Percentiles rank a stretch among this genome's conserved stretches.
Conservation (phyloP, 1,140 invertebrate species). For the Hypothenemus hampei region DNA sequence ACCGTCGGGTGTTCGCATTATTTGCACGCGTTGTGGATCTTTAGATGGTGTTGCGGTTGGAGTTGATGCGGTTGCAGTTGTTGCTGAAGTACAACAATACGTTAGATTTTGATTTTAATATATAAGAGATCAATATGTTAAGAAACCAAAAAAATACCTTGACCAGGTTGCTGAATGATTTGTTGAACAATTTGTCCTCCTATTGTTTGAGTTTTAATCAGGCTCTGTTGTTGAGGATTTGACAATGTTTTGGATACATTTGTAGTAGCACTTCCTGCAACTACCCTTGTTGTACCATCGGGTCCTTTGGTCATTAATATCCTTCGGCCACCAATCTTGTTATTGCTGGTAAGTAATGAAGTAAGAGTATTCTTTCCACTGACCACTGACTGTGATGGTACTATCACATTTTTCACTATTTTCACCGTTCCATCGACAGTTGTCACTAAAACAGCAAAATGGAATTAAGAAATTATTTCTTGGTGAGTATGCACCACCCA, state of each 20-base stretch:
- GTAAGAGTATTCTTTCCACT: slow-evolving; percentile 63
- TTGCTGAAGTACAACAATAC: slow-evolving; percentile 13
- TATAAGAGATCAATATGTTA: background rate
- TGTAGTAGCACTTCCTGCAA: slow-evolving; percentile 53
- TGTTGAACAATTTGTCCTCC: slow-evolving; percentile 29
- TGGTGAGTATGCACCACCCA: background rate
- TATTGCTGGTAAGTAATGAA: slow-evolving; percentile 59
- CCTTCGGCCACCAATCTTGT: slow-evolving; percentile 61
- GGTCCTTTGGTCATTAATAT: slow-evolving; percentile 78
- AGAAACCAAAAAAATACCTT: background rate
- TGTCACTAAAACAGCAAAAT: slow-evolving; percentile 30
- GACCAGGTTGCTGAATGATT: background rate
- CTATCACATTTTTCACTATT: slow-evolving; percentile 57
- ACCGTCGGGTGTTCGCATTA: slow-evolving; percentile 82
- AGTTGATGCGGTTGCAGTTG: slow-evolving; percentile 7
- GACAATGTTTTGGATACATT: slow-evolving; percentile 48
- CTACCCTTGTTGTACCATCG: slow-evolving; percentile 71
- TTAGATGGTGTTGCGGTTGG: slow-evolving; percentile 35
- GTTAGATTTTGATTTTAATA: slow-evolving; percentile 13
- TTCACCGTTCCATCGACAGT: slow-evolving; percentile 55
- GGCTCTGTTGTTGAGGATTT: slow-evolving; percentile 25
- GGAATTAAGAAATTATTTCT: background rate
- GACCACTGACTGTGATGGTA: slow-evolving; percentile 52
- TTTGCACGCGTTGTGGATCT: slow-evolving; percentile 78
- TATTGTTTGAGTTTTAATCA: slow-evolving; percentile 42